Evolutionary conservation across 1,140 invertebrate species (phyloP), one percentile per base, ranked within the genome.

Genomic region (Neotoxoptera formosana): DNA sequence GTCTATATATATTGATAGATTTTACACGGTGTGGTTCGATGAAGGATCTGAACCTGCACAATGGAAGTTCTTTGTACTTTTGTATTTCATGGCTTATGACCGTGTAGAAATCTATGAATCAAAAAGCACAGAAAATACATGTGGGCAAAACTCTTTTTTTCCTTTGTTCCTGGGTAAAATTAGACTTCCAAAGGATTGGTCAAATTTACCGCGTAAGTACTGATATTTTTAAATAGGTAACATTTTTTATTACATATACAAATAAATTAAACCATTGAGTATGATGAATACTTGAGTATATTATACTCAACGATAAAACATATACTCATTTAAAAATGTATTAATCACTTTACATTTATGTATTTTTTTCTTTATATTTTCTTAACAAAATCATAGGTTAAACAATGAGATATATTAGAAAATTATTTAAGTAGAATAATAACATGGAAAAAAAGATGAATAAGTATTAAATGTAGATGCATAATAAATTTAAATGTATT

Each of bases 61-160:
- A 94, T 95, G 96, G 91, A 96, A 95, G 84, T 95, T 95, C 93
- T 97, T 96, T 94, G 96, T 96, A 93, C 95, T 98, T 93, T 95
- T 97, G 94, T 98, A 98, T 95, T 98, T 97, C 95, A 95, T 98
- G 25, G 96, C 96, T 86, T 97, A 98, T 95, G 97, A 98, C 94
- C 97, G 97, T 0, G 96, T 98, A 89, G 96, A 97, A 94, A 95
- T 99, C 6, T 96, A 97, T 94, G 97, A 98, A 95, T 95, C 97
- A 30, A 96, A 97, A 93, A 96, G 96, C 92, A 95, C 96, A 20
- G 97, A 97, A 45, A 41, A 30, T 23, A 90, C 94, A 96, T 47
- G 96, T 94, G 97, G 97, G 0, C 96, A 97, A 94, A 97, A 98
- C 95, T 97, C 97, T 3, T 97, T 97, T 3, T 97, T 97, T 95